Percentiles rank a stretch among this genome's conserved stretches.
phyloP scores from a whole-genome alignment of 1,140 invertebrate species.

The Eriocheir sinensis region DNA sequence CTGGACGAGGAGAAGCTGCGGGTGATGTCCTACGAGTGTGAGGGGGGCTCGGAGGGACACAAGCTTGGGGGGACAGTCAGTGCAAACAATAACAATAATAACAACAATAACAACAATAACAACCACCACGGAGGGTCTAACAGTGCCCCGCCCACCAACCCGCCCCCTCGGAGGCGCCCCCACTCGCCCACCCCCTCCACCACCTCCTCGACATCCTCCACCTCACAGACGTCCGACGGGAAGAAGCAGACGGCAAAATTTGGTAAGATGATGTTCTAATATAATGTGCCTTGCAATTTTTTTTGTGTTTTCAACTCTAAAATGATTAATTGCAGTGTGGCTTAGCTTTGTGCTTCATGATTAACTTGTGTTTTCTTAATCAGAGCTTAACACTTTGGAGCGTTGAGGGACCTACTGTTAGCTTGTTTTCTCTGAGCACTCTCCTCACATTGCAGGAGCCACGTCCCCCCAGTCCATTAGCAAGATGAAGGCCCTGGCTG shows the following conservation, averaged over 20 bases:
- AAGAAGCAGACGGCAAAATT: conserved; percentile 85
- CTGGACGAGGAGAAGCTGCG: conserved; percentile 95
- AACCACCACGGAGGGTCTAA: conserved; percentile 51
- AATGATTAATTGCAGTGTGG: conserved; percentile 61
- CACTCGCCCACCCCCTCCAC: conserved; percentile 94
- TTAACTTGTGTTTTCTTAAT: conserved; percentile 72
- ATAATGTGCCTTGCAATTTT: neutral
- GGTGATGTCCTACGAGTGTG: conserved; percentile 94
- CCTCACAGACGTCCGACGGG: conserved; percentile 84
- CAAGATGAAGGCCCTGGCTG: conserved; percentile 93
- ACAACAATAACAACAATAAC: conserved; percentile 78
- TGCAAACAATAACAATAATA: conserved; percentile 59
- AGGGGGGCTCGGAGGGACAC: conserved; percentile 83
- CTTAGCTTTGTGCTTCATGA: conserved; percentile 70
- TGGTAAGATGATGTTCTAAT: conserved; percentile 83
- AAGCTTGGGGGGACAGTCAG: conserved; percentile 40
- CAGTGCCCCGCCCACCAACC: conserved; percentile 77
- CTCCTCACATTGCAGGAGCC: conserved; percentile 85
- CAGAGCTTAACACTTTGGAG: conserved; percentile 68
- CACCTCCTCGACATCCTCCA: conserved; percentile 93
- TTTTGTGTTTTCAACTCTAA: conserved; percentile 28
- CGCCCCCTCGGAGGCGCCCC: conserved; percentile 86
- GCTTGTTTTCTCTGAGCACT: conserved; percentile 70
- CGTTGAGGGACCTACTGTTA: conserved; percentile 49
- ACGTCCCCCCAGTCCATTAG: conserved; percentile 97